These are phyloP conservation scores for Anas platyrhynchos DNA, from an alignment of 2,113 vertebrate genomes.

Conservation along the genomic window DNA sequence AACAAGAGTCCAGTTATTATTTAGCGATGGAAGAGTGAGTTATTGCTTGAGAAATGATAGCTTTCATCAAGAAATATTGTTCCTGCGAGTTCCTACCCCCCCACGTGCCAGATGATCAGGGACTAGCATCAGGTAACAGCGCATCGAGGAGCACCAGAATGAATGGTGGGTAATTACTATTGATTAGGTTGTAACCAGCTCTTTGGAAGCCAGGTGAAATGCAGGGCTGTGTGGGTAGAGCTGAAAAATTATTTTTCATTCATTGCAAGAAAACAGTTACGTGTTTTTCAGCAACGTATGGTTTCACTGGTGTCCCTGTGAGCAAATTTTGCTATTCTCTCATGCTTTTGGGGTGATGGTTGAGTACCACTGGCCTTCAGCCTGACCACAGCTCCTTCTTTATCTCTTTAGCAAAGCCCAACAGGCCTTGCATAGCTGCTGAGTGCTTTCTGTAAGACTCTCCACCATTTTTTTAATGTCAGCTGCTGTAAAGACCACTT, in stretches of 20 bases:
- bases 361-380: neutral
- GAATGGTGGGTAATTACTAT: neutral
- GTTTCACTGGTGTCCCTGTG: neutral
- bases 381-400: neutral
- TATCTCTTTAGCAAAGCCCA: neutral
- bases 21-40: neutral
- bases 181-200: neutral
- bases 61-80: neutral
- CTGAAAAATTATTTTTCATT: neutral
- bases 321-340: neutral
- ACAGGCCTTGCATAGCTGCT: fast-evolving
- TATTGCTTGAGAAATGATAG: neutral
- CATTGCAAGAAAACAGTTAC: neutral
- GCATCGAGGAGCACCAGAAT: neutral
- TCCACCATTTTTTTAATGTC: neutral
- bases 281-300: neutral
- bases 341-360: neutral
- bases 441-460: neutral
- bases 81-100: neutral
- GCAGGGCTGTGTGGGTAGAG: neutral
- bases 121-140: neutral
- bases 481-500: neutral
- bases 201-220: neutral
- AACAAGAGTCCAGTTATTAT: neutral
- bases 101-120: neutral